A percentile compares a stretch with the other conserved stretches of the same genome.
Evolutionary conservation across 2,888 invertebrate species (phyloP).

Genomic region (Eulithis testata): DNA sequence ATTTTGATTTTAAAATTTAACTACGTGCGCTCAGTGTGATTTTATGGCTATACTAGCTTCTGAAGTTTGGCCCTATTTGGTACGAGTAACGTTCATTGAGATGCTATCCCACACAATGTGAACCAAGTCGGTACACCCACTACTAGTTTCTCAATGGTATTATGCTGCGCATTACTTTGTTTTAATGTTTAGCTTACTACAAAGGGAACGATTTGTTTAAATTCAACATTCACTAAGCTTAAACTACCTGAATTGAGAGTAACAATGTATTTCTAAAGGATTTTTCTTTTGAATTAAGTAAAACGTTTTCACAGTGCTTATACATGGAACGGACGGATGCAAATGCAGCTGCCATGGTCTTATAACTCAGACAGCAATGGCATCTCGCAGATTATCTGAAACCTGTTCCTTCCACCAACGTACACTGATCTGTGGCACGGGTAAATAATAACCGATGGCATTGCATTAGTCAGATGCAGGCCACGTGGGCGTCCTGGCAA

Average conservation of each 20-base stretch:
- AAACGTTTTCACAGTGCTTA: background rate
- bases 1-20: no score
- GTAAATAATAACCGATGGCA: slow-evolving; percentile 73
- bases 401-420: slow-evolving; percentile 39
- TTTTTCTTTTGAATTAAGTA: background rate
- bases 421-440: slow-evolving; percentile 34
- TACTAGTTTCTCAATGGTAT: slow-evolving; percentile 25
- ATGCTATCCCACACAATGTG: slow-evolving; percentile 40
- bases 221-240: background rate
- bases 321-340: background rate
- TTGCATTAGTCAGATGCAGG: slow-evolving; percentile 74
- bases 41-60: background rate
- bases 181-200: slow-evolving; percentile 19
- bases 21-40: background rate
- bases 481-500: slow-evolving; percentile 48
- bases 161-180: slow-evolving; percentile 23
- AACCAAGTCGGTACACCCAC: slow-evolving; percentile 35
- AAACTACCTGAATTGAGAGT: background rate
- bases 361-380: slow-evolving; percentile 36
- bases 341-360: slow-evolving; percentile 1
- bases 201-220: slow-evolving; percentile 4
- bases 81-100: slow-evolving; percentile 31
- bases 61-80: slow-evolving; percentile 28
- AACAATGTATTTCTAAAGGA: no score
- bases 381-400: slow-evolving; percentile 46